Conservation (phyloP, 1,140 invertebrate species). For the Cotesia glomerata region DNA sequence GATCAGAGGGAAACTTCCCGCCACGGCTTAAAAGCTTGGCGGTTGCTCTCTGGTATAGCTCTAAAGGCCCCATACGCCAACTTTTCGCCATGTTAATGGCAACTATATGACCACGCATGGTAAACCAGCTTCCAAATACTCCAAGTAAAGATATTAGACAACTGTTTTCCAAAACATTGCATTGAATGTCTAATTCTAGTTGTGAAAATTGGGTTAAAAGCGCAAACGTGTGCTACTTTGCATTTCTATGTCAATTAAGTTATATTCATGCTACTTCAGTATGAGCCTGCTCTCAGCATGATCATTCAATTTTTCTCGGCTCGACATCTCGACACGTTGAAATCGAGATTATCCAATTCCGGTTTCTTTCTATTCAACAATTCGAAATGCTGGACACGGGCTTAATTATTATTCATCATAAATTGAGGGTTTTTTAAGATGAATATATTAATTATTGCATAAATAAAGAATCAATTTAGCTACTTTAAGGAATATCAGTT, state of each 20-base stretch:
- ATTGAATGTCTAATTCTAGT: too few relatives aligned
- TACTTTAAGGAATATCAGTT: too few relatives aligned
- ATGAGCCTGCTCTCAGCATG: background rate
- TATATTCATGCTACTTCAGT: too few relatives aligned
- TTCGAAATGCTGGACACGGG: too few relatives aligned
- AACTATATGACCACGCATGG: slow-evolving; percentile 59
- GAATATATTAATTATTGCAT: too few relatives aligned
- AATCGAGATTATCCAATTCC: too few relatives aligned
- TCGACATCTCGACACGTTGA: background rate
- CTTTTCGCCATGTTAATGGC: slow-evolving; percentile 61
- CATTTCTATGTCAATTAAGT: background rate
- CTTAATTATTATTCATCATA: too few relatives aligned
- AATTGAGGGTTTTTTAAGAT: too few relatives aligned
- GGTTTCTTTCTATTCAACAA: too few relatives aligned
- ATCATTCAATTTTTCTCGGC: background rate
- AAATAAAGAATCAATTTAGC: too few relatives aligned
- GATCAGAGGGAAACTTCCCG: slow-evolving; percentile 64
- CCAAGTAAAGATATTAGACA: background rate
- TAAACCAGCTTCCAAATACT: slow-evolving; percentile 19
- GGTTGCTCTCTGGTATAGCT: slow-evolving; percentile 51
- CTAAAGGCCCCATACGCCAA: slow-evolving; percentile 36
- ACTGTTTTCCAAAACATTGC: background rate
- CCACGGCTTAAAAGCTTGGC: slow-evolving; percentile 63
- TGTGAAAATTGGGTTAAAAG: too few relatives aligned
- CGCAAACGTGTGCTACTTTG: too few relatives aligned